Evolutionary conservation across 1,140 invertebrate genomes (phyloP).

Genomic region (Ips nitidus): DNA sequence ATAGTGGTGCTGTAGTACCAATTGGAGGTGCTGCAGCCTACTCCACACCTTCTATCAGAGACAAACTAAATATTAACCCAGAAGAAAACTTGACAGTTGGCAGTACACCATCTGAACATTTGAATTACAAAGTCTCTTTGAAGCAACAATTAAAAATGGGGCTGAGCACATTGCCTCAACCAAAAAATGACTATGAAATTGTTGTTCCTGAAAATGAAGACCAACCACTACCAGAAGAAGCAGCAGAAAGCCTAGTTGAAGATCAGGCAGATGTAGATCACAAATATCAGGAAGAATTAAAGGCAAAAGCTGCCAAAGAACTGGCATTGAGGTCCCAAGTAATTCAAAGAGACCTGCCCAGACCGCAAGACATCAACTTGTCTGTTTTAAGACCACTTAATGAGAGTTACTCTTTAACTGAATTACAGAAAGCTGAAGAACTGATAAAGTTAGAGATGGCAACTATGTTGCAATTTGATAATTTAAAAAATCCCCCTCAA

Average conservation of each 20-base stretch:
- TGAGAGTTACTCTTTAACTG: slow-evolving; percentile 75
- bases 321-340: slow-evolving; percentile 81
- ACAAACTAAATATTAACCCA: slow-evolving; percentile 94
- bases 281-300: slow-evolving; percentile 61
- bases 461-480: slow-evolving; percentile 91
- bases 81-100: slow-evolving; percentile 64
- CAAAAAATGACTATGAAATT: slow-evolving; percentile 98
- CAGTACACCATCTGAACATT: slow-evolving; percentile 64
- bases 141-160: slow-evolving; percentile 76
- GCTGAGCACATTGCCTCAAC: slow-evolving; percentile 79
- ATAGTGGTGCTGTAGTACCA: slow-evolving; percentile 52
- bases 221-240: slow-evolving; percentile 56
- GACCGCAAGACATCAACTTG: slow-evolving; percentile 85
- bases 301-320: slow-evolving; percentile 61
- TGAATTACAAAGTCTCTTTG: slow-evolving; percentile 63
- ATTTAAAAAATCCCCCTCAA: slow-evolving; percentile 65
- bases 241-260: slow-evolving; percentile 58
- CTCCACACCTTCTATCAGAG: slow-evolving; percentile 71
- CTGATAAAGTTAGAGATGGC: slow-evolving; percentile 97
- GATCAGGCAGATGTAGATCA: slow-evolving; percentile 92
- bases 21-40: slow-evolving; percentile 37
- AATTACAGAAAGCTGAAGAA: slow-evolving; percentile 94
- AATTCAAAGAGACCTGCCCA: slow-evolving; percentile 85
- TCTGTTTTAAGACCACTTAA: slow-evolving; percentile 74
- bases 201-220: slow-evolving; percentile 89